Evolutionary conservation across 2,888 invertebrate genomes (phyloP), one percentile per base, ranked within the genome.

Genomic region (Eupeodes latifasciatus): DNA sequence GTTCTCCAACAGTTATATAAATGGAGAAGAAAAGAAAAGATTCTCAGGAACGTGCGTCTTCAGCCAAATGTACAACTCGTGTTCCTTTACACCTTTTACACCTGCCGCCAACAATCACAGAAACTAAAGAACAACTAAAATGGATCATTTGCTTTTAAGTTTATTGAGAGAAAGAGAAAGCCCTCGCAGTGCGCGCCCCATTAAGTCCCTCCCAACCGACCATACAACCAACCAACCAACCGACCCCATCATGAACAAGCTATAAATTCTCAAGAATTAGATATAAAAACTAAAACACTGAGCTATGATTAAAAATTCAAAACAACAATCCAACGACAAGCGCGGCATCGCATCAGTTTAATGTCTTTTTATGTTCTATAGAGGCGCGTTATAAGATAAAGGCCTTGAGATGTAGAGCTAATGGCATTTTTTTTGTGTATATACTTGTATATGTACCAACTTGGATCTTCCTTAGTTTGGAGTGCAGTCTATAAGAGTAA

Each of bases 241-340:
- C 59, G 59, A 59, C 34, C 34, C 59, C 76, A 61, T 34, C 76
- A 61, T 34, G 57, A 77, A 27, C 51, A 61, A 62, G 71, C 80
- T 61, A 72, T 83, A 80, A 87, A 76, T 80, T 83, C 61, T 59
- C 36, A 34, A 69, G 69, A 62, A 74, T 61, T 81, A 67, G 67
- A 82, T 51, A 69, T 44, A 72, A 72, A 72, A 80, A 72, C 57
- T 57, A 55, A 36, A 27, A 16, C n/a, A 47, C 36, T 61, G 40
- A 59, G 47, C 79, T 62, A 76, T 87, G 80, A 84, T 84, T 87
- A 80, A 80, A 84, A 87, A 80, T 87, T 87, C 80, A 80, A 84
- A 83, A 87, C 86, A 87, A 83, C 83, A 76, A 67, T 19, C 72
- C 75, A 81, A 83, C 79, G 62, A 81, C 79, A 69, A 81, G 81